Base-by-base conservation (phyloP, 2,113 vertebrate species). In the Myotis davidii region DNA sequence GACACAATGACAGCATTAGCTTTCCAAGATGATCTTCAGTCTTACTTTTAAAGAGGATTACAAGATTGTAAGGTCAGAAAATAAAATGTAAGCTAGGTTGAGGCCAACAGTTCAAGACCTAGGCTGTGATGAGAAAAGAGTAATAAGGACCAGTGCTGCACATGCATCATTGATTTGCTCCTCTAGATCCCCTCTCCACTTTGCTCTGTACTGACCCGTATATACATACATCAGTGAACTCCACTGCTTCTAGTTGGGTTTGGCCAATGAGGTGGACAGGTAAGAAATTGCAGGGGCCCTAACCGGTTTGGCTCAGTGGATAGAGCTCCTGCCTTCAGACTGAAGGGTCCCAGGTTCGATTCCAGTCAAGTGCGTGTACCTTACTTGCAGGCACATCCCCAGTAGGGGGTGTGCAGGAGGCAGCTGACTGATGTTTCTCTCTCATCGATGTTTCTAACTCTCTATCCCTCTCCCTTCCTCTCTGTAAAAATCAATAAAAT, bases 21-120 rank as follows among this genome's bases (percentile, higher is more conserved):
- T 93, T 96, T 85, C 52, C 76, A 95, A 88, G 42, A 86, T 39
- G 29, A 82, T n/a, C 61, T 76, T 77, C 32, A 32, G 52, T 90
- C 86, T 86, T 77, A 82, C 20, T 48, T 70, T 48, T 65, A 65
- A 84, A 61, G 59, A 20, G 21, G 10, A 5, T 61, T 50, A 76
- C 2, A n/a, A 73, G 67, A 50, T 83, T 32, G 34, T 59, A n/a
- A 94, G 25, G 18, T 54, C 42, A 72, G 73, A 76, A 88, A 67
- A 65, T 56, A 48, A 85, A 86, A 85, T 21, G 0, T 45, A 81
- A 32, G 7, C 64, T 27, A 91, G 42, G 3, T 25, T 85, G 50
- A 85, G 52, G 56, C 69, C 85, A 82, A 83, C 21, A 79, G 10
- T 76, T 95, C 14, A 86, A 56, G 65, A 83, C 48, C 11, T 5